These are phyloP conservation scores for Neodiprion pinetum DNA, from an alignment of 1,140 invertebrate genomes.

Conservation along the genomic window DNA sequence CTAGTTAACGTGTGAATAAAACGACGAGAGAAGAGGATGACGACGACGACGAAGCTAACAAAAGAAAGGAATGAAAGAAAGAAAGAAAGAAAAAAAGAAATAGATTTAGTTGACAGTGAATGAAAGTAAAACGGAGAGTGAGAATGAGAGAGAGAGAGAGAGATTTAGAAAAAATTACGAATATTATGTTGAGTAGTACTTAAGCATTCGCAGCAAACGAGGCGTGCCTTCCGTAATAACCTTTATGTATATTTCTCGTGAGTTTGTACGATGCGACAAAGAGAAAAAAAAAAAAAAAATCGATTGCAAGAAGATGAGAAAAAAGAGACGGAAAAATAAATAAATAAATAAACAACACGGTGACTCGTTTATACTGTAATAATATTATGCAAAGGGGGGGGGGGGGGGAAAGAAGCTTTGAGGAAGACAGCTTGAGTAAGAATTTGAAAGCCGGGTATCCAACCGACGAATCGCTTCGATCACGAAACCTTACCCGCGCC, in stretches of 20 bases:
- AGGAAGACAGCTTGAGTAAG: too few relatives aligned
- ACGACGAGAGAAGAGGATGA: not conserved
- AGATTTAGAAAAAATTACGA: constrained; percentile 23
- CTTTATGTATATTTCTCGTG: constrained; percentile 32
- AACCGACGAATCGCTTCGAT: too few relatives aligned
- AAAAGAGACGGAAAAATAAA: constrained; percentile 42
- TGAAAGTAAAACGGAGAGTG: constrained; percentile 35
- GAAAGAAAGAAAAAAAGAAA: constrained; percentile 14
- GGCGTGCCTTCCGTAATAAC: constrained; percentile 59
- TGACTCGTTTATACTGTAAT: too few relatives aligned
- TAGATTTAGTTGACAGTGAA: constrained; percentile 43
- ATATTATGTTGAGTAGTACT: constrained; percentile 39
- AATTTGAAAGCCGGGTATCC: too few relatives aligned
- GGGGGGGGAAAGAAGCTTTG: too few relatives aligned
- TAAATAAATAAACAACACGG: constrained; percentile 26
- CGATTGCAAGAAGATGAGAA: constrained; percentile 23
- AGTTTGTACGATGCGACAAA: constrained; percentile 28
- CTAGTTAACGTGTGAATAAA: too few relatives aligned
- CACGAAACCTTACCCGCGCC: too few relatives aligned
- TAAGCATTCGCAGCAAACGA: constrained; percentile 54
- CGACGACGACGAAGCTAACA: not conserved
- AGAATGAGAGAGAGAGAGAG: constrained; percentile 8
- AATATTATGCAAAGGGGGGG: too few relatives aligned
- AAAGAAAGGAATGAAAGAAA: not conserved
- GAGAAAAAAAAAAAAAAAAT: constrained; percentile 15